Conservation (phyloP, 1,140 invertebrate species). For the Trinorchestia longiramus region DNA sequence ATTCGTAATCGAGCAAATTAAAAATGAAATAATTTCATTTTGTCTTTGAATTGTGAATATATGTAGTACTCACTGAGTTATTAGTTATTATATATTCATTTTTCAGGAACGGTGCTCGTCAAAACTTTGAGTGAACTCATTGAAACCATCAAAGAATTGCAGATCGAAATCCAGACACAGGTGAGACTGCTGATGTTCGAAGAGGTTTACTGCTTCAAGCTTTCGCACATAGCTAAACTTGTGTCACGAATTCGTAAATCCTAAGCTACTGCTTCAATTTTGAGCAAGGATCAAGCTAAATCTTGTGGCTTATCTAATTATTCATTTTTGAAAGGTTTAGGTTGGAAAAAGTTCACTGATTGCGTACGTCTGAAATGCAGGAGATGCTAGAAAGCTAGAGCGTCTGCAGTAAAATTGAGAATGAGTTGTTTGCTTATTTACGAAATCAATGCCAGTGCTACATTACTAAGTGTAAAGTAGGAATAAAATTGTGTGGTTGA, state of each 20-base stretch:
- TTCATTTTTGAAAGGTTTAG: no score
- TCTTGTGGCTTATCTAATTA: no score
- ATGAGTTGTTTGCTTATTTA: neutral
- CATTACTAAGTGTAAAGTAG: neutral
- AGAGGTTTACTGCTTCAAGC: neutral
- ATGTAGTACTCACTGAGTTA: neutral
- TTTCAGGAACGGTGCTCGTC: slow-evolving; percentile 72
- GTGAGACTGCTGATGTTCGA: slow-evolving; percentile 68
- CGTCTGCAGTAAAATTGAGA: neutral
- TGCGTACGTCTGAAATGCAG: no score
- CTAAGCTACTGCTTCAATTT: no score
- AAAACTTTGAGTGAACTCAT: slow-evolving; percentile 82
- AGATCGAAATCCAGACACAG: slow-evolving; percentile 77
- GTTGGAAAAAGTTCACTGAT: no score
- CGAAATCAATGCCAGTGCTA: neutral
- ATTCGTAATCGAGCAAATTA: neutral
- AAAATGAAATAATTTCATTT: neutral
- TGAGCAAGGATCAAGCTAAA: no score
- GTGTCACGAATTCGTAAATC: no score
- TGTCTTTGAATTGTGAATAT: neutral
- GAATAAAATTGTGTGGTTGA: neutral
- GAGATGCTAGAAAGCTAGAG: no score
- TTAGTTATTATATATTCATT: neutral
- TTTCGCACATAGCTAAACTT: neutral
- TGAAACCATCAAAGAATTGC: slow-evolving; percentile 78